These are phyloP conservation scores for Cephalopachus bancanus DNA, from an alignment of 2,797 vertebrate genomes.

Conservation along the genomic window DNA sequence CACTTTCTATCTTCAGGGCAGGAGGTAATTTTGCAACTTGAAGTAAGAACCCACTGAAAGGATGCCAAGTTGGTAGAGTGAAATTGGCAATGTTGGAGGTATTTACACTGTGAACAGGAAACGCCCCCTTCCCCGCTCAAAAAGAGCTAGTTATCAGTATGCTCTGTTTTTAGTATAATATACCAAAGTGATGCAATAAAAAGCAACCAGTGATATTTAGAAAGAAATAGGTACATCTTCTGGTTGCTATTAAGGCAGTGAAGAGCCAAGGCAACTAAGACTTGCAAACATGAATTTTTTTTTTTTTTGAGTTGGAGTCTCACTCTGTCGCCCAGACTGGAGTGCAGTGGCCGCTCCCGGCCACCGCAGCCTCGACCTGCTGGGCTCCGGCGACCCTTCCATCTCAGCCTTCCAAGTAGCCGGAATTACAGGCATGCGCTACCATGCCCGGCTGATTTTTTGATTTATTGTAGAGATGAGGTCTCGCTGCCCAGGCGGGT, in stretches of 20 bases:
- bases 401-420: too few relatives aligned
- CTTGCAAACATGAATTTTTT: neutral
- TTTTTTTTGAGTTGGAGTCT: too few relatives aligned
- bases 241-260: neutral
- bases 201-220: constrained; percentile 9
- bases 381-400: too few relatives aligned
- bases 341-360: too few relatives aligned
- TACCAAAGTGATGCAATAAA: constrained; percentile 5
- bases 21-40: neutral
- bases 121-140: neutral
- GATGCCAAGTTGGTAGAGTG: neutral
- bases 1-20: neutral
- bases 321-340: too few relatives aligned
- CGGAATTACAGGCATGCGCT: too few relatives aligned
- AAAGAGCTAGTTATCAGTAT: neutral
- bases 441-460: too few relatives aligned
- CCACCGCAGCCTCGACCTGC: too few relatives aligned
- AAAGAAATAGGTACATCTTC: neutral
- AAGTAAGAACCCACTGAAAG: neutral
- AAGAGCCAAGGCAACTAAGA: neutral
- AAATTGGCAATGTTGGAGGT: neutral
- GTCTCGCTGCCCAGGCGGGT: too few relatives aligned
- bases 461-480: too few relatives aligned
- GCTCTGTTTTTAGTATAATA: neutral
- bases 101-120: neutral